Conservation (phyloP, 2,797 vertebrate genomes). For the Esox masquinongy region DNA sequence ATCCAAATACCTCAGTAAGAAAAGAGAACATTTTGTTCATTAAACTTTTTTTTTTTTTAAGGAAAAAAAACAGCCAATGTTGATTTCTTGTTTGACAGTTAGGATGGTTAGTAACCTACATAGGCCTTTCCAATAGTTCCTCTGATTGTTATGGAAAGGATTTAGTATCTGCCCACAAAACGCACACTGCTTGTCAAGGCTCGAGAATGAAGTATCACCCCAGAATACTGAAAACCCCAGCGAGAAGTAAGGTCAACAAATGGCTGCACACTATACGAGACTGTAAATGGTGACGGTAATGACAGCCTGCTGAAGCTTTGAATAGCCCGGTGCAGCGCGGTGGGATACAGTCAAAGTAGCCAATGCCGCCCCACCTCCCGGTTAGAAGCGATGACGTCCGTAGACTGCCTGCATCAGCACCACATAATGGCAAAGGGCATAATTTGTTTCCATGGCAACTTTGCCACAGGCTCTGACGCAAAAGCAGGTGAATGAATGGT, state of each 20-base stretch:
- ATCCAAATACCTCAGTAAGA: constrained; percentile 38
- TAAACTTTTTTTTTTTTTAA: constrained; percentile 15
- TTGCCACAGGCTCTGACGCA: constrained; percentile 73
- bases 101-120: background rate
- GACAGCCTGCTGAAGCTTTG: constrained; percentile 14
- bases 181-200: background rate
- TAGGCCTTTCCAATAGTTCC: background rate
- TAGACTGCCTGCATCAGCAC: constrained; percentile 72
- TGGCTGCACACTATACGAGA: background rate
- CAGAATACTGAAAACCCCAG: background rate
- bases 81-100: background rate
- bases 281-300: background rate
- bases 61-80: background rate
- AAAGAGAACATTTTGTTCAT: constrained; percentile 36
- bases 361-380: background rate
- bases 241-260: background rate
- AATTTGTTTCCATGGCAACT: constrained; percentile 77
- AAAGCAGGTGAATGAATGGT: constrained; percentile 43
- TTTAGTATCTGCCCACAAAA: background rate
- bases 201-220: background rate
- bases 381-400: constrained; percentile 57
- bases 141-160: background rate
- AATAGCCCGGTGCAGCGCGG: constrained; percentile 16
- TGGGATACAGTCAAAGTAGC: constrained; percentile 7
- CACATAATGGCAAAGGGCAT: constrained; percentile 64